These are phyloP conservation scores for Iguana delicatissima DNA, from an alignment of 2,797 vertebrate species.

Conservation along the genomic window DNA sequence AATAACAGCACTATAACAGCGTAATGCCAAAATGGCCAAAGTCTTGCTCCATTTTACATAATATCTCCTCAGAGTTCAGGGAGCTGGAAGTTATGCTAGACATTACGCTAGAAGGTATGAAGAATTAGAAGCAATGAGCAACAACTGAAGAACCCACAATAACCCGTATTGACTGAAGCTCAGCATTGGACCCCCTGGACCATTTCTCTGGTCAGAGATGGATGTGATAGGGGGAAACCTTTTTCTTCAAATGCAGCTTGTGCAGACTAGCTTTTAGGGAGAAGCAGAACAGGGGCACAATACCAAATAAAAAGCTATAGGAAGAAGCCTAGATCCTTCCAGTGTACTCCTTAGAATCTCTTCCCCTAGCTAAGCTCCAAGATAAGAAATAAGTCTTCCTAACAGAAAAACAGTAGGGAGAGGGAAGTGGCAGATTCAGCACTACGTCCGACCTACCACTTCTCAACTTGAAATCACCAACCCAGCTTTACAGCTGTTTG, in stretches of 20 bases:
- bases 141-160: conserved; percentile 30
- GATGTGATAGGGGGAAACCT: too few species aligned
- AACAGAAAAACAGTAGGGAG: neutral
- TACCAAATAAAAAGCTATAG: neutral
- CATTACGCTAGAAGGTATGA: conserved; percentile 33
- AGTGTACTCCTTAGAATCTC: neutral
- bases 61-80: conserved; percentile 19
- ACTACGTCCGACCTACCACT: too few species aligned
- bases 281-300: neutral
- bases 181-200: neutral
- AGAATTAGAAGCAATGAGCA: neutral
- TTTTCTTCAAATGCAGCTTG: neutral
- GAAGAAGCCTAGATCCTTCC: neutral
- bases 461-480: neutral
- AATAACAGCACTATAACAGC: too few species aligned
- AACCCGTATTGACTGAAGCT: neutral
- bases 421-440: neutral
- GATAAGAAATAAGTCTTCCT: neutral
- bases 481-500: neutral
- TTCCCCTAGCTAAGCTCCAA: neutral
- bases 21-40: neutral
- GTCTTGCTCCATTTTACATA: conserved; percentile 46
- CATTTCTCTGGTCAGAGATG: neutral
- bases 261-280: neutral
- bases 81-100: neutral